Percentiles rank a stretch among this genome's conserved stretches.
Evolutionary conservation across 2,113 vertebrate species (phyloP).

Genomic region (Ariopsis seemanni): DNA sequence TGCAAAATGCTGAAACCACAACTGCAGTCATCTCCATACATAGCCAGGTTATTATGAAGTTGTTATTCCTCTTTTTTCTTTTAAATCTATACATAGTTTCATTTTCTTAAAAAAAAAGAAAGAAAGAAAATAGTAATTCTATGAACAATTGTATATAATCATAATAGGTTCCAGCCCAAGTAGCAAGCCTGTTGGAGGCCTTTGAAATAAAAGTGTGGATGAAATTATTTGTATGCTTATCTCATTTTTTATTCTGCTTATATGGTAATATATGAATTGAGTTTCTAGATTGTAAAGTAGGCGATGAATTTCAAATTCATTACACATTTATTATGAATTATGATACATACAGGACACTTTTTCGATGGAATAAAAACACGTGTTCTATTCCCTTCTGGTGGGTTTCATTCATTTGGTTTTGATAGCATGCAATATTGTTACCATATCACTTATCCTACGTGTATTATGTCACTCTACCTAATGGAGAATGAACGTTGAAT

Average conservation of each 20-base stretch:
- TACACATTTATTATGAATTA: neutral
- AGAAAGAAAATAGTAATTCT: conserved; percentile 46
- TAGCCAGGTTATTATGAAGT: conserved; percentile 21
- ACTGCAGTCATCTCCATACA: conserved; percentile 7
- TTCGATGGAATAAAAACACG: too few species aligned
- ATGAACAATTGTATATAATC: conserved; percentile 39
- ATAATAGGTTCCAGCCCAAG: conserved; percentile 50
- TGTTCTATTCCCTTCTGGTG: too few species aligned
- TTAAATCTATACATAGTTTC: conserved; percentile 37
- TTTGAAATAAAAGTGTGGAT: conserved; percentile 52
- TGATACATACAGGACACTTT: too few species aligned
- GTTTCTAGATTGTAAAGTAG: conserved; percentile 23
- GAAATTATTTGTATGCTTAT: conserved; percentile 40
- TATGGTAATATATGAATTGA: conserved; percentile 34
- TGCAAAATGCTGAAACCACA: conserved; percentile 43
- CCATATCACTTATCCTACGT: too few species aligned
- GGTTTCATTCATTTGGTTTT: too few species aligned
- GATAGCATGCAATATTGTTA: too few species aligned
- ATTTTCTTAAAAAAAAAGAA: conserved; percentile 1
- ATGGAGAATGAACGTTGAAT: too few species aligned
- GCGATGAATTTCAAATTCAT: neutral
- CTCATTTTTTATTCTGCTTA: conserved; percentile 40
- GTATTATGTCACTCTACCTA: too few species aligned
- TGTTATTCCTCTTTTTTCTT: conserved; percentile 20
- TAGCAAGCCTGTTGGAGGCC: conserved; percentile 8